Evolutionary conservation across 2,888 invertebrate genomes (phyloP).

Genomic region (Ochlodes sylvanus): DNA sequence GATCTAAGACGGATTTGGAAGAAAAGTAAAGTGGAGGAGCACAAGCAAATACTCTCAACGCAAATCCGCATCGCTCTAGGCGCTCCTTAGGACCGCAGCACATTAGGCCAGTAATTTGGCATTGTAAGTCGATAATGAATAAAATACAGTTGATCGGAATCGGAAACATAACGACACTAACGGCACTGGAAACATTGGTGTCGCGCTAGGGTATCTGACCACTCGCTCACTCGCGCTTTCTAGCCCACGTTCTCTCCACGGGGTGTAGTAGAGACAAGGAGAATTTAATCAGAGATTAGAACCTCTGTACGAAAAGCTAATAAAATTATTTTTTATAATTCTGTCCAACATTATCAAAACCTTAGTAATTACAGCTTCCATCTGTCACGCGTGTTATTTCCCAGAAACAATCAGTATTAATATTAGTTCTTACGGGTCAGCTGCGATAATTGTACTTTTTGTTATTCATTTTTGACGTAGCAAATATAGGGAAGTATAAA

Average conservation of each 20-base stretch:
- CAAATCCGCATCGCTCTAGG: not conserved
- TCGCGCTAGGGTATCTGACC: slow-evolving; percentile 34
- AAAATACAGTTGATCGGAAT: slow-evolving; percentile 22
- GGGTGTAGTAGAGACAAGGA: not conserved
- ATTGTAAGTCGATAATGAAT: slow-evolving; percentile 26
- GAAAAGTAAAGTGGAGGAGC: not conserved
- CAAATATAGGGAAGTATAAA: no score
- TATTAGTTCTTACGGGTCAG: no score
- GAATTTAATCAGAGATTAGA: not conserved
- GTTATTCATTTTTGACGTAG: no score
- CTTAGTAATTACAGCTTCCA: no score
- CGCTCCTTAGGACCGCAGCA: not conserved
- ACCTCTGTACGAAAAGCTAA: not conserved
- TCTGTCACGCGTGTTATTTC: no score
- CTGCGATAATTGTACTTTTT: no score
- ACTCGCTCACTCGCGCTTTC: slow-evolving; percentile 22
- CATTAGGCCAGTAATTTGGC: slow-evolving; percentile 26
- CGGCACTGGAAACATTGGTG: slow-evolving; percentile 26
- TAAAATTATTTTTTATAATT: not conserved
- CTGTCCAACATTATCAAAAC: no score
- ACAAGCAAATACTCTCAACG: not conserved
- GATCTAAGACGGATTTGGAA: no score
- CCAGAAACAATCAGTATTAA: no score
- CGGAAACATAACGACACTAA: slow-evolving; percentile 22
- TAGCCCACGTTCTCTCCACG: slow-evolving; percentile 4